Percentiles rank a stretch among this genome's conserved stretches.
These are phyloP conservation scores for Hippocampus abdominalis DNA, from an alignment of 2,113 vertebrate genomes.

Conservation along the genomic window DNA sequence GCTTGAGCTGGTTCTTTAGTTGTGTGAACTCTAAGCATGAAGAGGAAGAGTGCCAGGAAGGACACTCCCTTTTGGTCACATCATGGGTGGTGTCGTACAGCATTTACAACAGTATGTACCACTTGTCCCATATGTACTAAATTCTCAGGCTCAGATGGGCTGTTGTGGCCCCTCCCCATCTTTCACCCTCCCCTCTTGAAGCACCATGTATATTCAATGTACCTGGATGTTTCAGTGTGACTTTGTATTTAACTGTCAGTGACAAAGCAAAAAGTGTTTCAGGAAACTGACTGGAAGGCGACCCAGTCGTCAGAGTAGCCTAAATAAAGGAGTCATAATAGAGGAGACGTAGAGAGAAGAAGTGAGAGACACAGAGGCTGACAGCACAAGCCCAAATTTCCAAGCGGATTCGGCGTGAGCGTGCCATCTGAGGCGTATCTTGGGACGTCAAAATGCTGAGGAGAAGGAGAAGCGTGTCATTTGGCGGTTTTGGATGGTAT, in stretches of 20 bases:
- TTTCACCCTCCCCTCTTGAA: slow-evolving; percentile 18
- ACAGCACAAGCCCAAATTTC: slow-evolving; percentile 35
- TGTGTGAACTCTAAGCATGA: slow-evolving; percentile 11
- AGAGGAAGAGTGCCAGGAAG: slow-evolving; percentile 49
- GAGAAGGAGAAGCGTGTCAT: slow-evolving; percentile 90
- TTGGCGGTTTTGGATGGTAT: slow-evolving; percentile 92
- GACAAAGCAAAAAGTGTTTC: slow-evolving; percentile 23
- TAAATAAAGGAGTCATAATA: background rate
- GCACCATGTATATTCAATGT: slow-evolving; percentile 13
- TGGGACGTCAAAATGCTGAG: slow-evolving; percentile 76
- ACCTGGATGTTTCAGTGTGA: slow-evolving; percentile 34
- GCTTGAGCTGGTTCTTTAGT: background rate
- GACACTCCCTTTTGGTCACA: slow-evolving; percentile 49
- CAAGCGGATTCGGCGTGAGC: slow-evolving; percentile 28
- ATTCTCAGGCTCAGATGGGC: slow-evolving; percentile 18
- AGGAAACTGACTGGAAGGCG: slow-evolving; percentile 33
- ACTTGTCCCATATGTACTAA: background rate
- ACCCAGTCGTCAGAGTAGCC: slow-evolving; percentile 17
- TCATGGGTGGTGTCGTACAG: slow-evolving; percentile 7
- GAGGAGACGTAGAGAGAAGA: slow-evolving; percentile 1
- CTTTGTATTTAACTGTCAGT: slow-evolving; percentile 29
- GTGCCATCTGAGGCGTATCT: slow-evolving; percentile 30
- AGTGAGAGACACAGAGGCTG: slow-evolving; percentile 31
- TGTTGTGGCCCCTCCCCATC: slow-evolving; percentile 34
- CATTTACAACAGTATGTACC: background rate